These are phyloP conservation scores for Engystomops pustulosus DNA, from an alignment of 2,113 vertebrate species.

Conservation along the genomic window DNA sequence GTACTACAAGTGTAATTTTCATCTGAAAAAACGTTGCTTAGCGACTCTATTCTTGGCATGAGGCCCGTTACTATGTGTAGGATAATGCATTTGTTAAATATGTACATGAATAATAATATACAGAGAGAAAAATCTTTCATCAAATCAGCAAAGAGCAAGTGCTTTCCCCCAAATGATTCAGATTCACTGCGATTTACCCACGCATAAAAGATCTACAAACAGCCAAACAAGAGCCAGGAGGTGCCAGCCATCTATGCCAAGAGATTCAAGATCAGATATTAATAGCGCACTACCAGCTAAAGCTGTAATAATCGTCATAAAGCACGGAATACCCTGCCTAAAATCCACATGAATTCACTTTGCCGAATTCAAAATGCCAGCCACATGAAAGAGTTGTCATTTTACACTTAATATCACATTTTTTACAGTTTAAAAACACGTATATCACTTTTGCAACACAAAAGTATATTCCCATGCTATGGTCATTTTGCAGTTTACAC, in stretches of 20 bases:
- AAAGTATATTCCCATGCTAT: no score
- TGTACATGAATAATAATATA: neutral
- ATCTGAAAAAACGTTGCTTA: neutral
- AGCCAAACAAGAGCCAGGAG: constrained; percentile 11
- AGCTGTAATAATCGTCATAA: neutral
- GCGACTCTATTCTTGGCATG: neutral
- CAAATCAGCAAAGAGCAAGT: neutral
- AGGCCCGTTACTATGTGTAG: neutral
- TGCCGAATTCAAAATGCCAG: neutral
- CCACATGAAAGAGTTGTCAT: neutral
- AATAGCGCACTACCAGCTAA: constrained; percentile 9
- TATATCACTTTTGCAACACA: no score
- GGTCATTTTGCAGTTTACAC: no score
- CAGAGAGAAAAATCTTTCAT: neutral
- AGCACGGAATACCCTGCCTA: neutral
- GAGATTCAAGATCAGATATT: constrained; percentile 19
- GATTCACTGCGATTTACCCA: constrained; percentile 12
- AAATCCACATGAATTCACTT: neutral
- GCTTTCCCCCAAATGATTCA: neutral
- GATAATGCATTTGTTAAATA: neutral
- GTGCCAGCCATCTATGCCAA: constrained; percentile 32
- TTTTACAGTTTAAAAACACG: no score
- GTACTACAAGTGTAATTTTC: neutral
- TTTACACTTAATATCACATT: no score
- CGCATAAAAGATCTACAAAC: neutral